Base-by-base conservation (phyloP, 2,888 invertebrate genomes). In the Tiliacea citrago region DNA sequence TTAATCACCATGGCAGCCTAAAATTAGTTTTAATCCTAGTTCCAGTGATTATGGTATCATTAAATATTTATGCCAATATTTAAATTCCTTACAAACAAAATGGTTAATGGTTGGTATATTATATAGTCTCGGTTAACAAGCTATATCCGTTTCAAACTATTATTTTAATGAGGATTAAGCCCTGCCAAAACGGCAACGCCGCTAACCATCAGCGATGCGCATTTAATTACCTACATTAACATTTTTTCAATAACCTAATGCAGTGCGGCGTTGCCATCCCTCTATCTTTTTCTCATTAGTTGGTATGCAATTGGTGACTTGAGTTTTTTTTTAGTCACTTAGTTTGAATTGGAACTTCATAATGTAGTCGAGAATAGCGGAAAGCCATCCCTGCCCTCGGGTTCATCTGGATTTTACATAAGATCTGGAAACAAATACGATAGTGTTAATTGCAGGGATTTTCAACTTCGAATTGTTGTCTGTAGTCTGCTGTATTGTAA, bases 201-300 rank as follows among this genome's bases (percentile, higher is more conserved):
- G 81, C 77, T 24, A 24, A 21, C n/a, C 51, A 21, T 57, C 58
- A 77, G 73, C 74, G 81, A 81, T 82, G 73, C 73, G 53, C 82
- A 67, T 77, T 58, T 82, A 66, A 81, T 81, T 84, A 68, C 77
- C n/a, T 61, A 45, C 60, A 82, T 82, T 81, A 81, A 61, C 77
- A 81, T 84, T 84, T 82, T 82, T 82, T 82, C 73, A 82, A 82
- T 82, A 82, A 73, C 70, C 81, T 82, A 84, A 82, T 81, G 81
- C 77, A 68, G 49, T 77, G 84, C 77, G 77, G 21, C 24, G 84
- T 70, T 82, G 82, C 73, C 84, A 63, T 73, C 29, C 69, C 29
- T 73, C 35, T 71, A 47, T 45, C 29, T 69, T 72, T 81, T 65
- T 83, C 69, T 84, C 77, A 83, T 82, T 83, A 82, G 51, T 72